These are phyloP conservation scores for Habroteleia sp. DNA, from an alignment of 2,888 invertebrate species.

Conservation along the genomic window DNA sequence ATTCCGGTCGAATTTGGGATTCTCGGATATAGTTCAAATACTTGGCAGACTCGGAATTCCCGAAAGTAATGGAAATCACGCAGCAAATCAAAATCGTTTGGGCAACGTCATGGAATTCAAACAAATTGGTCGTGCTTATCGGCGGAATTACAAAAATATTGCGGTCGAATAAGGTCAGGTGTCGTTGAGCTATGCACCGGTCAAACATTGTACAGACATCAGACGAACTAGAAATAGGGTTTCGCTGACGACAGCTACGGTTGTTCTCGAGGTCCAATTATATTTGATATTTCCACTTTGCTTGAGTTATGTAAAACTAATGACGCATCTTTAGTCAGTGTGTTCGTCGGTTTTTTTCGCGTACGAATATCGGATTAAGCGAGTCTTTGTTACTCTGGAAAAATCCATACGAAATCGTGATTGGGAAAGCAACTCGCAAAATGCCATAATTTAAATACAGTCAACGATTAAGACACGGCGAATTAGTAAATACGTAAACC, in stretches of 20 bases:
- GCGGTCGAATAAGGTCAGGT: no score
- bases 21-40: conserved; percentile 44
- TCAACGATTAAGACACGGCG: conserved; percentile 3
- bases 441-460: not conserved
- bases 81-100: conserved; percentile 34
- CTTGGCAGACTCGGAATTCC: conserved; percentile 40
- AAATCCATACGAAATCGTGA: no score
- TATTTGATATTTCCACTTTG: no score
- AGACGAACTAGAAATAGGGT: not conserved
- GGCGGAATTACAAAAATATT: no score
- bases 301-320: no score
- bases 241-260: not conserved
- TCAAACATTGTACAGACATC: not conserved
- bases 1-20: conserved; percentile 46
- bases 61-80: conserved; percentile 43
- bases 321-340: no score
- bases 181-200: no score
- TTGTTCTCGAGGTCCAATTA: no score
- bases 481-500: conserved; percentile 1
- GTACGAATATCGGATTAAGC: no score
- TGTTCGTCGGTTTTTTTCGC: no score
- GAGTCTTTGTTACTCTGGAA: no score
- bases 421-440: no score
- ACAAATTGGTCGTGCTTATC: conserved; percentile 4
- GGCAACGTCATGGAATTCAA: conserved; percentile 1